phyloP scores from a whole-genome alignment of 2,888 invertebrate species.

The Phalera bucephala region DNA sequence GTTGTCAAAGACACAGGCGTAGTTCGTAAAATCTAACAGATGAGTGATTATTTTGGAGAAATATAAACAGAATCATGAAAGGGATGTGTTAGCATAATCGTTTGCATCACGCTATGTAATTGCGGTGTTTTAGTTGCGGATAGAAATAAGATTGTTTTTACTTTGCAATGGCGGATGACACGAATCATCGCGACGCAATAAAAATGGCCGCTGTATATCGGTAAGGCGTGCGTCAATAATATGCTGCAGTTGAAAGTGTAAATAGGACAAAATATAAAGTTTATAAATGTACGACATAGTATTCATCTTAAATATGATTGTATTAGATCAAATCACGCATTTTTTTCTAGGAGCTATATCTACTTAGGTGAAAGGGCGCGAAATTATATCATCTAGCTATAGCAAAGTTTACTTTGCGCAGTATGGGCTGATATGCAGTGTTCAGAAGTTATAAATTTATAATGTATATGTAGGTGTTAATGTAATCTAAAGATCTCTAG shows the following conservation, averaged over 20 bases:
- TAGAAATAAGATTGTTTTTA: conserved; percentile 55
- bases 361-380: conserved; percentile 78
- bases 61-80: conserved; percentile 50
- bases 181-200: conserved; percentile 82
- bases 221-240: conserved; percentile 80
- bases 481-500: neutral
- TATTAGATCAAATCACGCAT: conserved; percentile 1
- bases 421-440: neutral
- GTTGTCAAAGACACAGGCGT: conserved; percentile 76
- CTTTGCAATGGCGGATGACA: conserved; percentile 82
- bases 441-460: neutral
- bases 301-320: conserved; percentile 4
- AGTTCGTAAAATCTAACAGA: conserved; percentile 66
- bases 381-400: conserved; percentile 59
- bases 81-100: conserved; percentile 56
- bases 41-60: conserved; percentile 62
- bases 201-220: conserved; percentile 79
- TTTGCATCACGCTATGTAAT: conserved; percentile 45
- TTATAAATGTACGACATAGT: conserved; percentile 14
- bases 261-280: conserved; percentile 27
- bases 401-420: conserved; percentile 32
- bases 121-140: conserved; percentile 54
- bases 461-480: neutral
- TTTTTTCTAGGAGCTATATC: conserved; percentile 9
- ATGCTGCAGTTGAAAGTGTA: conserved; percentile 47